Evolutionary conservation across 2,797 vertebrate species (phyloP).

Genomic region (Esox lucius): DNA sequence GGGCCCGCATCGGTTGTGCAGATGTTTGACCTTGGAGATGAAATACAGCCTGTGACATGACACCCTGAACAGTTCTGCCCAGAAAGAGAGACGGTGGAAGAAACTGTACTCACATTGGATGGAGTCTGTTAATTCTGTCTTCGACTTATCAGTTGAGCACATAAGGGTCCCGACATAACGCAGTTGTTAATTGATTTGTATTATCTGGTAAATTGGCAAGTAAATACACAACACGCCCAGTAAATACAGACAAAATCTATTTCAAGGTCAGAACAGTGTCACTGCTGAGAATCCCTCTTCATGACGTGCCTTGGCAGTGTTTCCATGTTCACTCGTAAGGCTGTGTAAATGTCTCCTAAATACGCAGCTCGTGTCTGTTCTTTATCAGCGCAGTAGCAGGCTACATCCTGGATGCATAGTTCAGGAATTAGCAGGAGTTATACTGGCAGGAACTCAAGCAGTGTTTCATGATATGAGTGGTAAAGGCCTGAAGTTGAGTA

Average conservation of each 20-base stretch:
- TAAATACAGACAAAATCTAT: slow-evolving; percentile 50
- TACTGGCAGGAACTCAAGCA: slow-evolving; percentile 25
- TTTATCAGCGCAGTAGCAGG: slow-evolving; percentile 54
- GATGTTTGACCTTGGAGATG: slow-evolving; percentile 43
- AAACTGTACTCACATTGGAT: slow-evolving; percentile 12
- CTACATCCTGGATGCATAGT: slow-evolving; percentile 40
- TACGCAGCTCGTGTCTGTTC: slow-evolving; percentile 43
- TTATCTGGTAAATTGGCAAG: slow-evolving; percentile 28
- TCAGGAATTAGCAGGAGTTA: slow-evolving; percentile 32
- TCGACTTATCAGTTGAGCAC: slow-evolving; percentile 38
- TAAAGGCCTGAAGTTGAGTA: neutral
- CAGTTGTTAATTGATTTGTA: slow-evolving; percentile 46
- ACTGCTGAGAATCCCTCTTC: slow-evolving; percentile 36
- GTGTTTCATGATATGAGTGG: neutral
- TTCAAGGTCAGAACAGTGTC: slow-evolving; percentile 52
- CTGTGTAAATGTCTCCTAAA: slow-evolving; percentile 30
- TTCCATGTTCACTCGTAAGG: slow-evolving; percentile 20
- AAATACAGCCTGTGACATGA: slow-evolving; percentile 26
- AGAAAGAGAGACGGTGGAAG: slow-evolving; percentile 18
- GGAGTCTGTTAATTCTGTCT: slow-evolving; percentile 32
- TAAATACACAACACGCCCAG: slow-evolving; percentile 36
- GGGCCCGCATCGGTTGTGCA: slow-evolving; percentile 34
- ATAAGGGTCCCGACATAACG: slow-evolving; percentile 44
- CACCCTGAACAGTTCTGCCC: slow-evolving; percentile 17
- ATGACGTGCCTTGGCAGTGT: slow-evolving; percentile 36